phyloP scores from a whole-genome alignment of 2,888 invertebrate genomes.

The Petrophora chlorosata region DNA sequence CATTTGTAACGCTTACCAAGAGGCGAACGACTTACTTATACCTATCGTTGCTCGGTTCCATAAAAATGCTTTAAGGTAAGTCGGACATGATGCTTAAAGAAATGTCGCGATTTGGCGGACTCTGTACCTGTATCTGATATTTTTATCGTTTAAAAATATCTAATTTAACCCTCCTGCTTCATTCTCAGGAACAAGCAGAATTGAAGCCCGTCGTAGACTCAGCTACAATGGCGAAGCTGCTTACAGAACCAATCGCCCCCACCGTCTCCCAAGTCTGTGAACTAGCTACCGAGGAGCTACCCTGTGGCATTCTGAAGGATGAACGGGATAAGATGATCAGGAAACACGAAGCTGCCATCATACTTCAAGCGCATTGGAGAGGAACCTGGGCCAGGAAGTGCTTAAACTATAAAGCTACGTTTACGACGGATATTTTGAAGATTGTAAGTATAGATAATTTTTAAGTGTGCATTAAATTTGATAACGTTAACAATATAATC shows the following conservation, averaged over 20 bases:
- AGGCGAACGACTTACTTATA: too few relatives aligned
- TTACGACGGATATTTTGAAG: slow-evolving; percentile 59
- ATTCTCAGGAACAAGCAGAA: slow-evolving; percentile 33
- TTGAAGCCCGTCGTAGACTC: slow-evolving; percentile 45
- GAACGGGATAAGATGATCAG: slow-evolving; percentile 59
- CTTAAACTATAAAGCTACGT: slow-evolving; percentile 38
- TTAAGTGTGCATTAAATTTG: too few relatives aligned
- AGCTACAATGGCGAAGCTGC: slow-evolving; percentile 46
- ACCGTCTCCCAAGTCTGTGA: slow-evolving; percentile 60
- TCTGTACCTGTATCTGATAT: too few relatives aligned
- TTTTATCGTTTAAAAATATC: not conserved
- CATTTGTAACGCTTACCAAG: too few relatives aligned
- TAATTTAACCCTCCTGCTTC: not conserved
- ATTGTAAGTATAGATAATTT: too few relatives aligned
- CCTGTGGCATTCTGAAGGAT: slow-evolving; percentile 63
- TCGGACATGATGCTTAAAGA: too few relatives aligned
- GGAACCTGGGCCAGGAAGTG: slow-evolving; percentile 65
- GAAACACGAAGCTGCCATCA: slow-evolving; percentile 66
- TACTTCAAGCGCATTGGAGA: slow-evolving; percentile 69
- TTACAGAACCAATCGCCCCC: slow-evolving; percentile 43
- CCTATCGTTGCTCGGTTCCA: too few relatives aligned
- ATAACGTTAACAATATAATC: too few relatives aligned
- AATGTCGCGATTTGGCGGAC: too few relatives aligned
- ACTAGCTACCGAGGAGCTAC: slow-evolving; percentile 57
- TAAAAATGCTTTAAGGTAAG: too few relatives aligned